A percentile compares a stretch with the other conserved stretches of the same genome.
These are phyloP conservation scores for Cantharis rufa DNA, from an alignment of 2,888 invertebrate species.

Conservation along the genomic window DNA sequence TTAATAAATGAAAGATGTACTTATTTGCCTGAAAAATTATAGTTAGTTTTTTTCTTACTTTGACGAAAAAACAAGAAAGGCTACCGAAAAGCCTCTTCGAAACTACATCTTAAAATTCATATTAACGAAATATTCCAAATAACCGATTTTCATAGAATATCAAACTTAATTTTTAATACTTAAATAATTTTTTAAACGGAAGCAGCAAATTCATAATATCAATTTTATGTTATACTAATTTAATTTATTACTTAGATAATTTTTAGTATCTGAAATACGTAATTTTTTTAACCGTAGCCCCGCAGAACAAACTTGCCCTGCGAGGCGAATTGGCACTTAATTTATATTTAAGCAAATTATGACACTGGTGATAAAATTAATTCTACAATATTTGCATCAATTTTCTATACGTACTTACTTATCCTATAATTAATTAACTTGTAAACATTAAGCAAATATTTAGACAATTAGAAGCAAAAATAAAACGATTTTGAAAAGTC, in stretches of 20 bases:
- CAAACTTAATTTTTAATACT: background rate
- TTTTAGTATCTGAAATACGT: background rate
- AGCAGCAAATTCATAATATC: background rate
- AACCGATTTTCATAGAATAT: background rate
- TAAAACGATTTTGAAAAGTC: background rate
- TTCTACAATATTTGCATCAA: background rate
- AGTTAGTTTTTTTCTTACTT: background rate
- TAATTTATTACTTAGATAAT: background rate
- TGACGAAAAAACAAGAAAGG: background rate
- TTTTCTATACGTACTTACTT: constrained; percentile 1
- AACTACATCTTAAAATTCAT: background rate
- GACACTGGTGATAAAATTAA: background rate
- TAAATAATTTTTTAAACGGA: background rate
- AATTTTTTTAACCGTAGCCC: background rate
- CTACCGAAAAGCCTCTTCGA: background rate
- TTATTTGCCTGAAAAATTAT: background rate
- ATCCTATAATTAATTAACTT: background rate
- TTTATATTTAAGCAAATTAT: background rate
- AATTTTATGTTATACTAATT: background rate
- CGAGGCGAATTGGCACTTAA: background rate
- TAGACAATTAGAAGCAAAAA: background rate
- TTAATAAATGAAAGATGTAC: background rate
- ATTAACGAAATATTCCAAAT: background rate
- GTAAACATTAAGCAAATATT: background rate
- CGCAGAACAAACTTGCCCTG: background rate